Conservation (phyloP, 2,888 invertebrate species). For the Abrostola triplasia region DNA sequence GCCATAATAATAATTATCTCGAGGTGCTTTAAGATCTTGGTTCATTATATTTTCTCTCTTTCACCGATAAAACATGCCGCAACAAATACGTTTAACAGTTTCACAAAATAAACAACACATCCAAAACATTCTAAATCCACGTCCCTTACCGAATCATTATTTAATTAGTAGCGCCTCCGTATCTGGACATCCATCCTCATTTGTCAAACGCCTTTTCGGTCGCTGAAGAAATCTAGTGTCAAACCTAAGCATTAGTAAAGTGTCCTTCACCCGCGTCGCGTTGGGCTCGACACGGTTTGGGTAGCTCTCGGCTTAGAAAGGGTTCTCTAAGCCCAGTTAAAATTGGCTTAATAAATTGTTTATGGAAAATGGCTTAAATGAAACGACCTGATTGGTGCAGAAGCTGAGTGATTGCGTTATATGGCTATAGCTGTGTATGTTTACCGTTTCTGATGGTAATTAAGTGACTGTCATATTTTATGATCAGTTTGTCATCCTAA, state of each 20-base stretch:
- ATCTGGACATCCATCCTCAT: slow-evolving; percentile 41
- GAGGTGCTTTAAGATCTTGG: no score
- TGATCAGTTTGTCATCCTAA: no score
- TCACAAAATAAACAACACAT: neutral
- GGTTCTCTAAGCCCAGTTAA: slow-evolving; percentile 20
- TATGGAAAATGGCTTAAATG: neutral
- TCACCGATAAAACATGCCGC: neutral
- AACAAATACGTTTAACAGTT: neutral
- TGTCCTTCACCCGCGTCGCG: slow-evolving; percentile 16
- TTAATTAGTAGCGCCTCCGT: slow-evolving; percentile 25
- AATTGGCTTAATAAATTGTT: slow-evolving; percentile 24
- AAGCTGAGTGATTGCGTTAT: no score
- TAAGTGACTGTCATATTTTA: no score
- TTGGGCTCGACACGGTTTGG: slow-evolving; percentile 24
- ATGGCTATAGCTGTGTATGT: no score
- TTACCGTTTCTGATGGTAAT: no score
- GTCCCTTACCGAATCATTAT: slow-evolving; percentile 28
- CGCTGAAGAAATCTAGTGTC: slow-evolving; percentile 32
- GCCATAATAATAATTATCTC: no score
- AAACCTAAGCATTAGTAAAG: slow-evolving; percentile 41
- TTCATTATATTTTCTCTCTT: no score
- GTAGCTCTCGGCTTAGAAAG: slow-evolving; percentile 21
- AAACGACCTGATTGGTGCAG: neutral
- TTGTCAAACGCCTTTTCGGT: slow-evolving; percentile 32
- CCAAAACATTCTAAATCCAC: neutral